Evolutionary conservation across 2,113 vertebrate genomes (phyloP), one percentile per base, ranked within the genome.

Genomic region (Sarotherodon lohbergeri): DNA sequence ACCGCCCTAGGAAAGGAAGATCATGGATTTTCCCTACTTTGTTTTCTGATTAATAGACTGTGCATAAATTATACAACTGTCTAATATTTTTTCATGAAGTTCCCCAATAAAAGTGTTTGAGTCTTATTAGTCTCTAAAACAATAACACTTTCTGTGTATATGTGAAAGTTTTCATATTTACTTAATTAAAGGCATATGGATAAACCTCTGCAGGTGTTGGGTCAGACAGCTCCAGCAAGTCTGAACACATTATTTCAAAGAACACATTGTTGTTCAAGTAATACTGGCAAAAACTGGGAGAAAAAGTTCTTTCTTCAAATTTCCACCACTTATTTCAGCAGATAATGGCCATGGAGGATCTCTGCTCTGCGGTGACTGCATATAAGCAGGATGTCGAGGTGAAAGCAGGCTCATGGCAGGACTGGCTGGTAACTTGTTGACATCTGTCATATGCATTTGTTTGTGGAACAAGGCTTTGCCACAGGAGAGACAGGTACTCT

Each of bases 361-460:
- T 81, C 43, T 9, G 52, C 78, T 85, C 71, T 29, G 55, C 10
- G 7, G 24, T 4, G 36, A 24, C 82, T 86, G 68, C 68, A 46
- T 80, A 50, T 41, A 50, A 59, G 73, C 14, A 13, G 81, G 34
- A 24, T 89, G 89, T 86, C 88, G 48, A 32, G 4, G 36, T 79
- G 76, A 84, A 79, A 79, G 88, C 66, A 73, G 82, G 17, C 61
- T 4, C 63, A 1, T 59, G 24, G 88, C 83, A 50, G 68, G 84
- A 55, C 89, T 85, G 88, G 29, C 14, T 76, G 89, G 55, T 81
- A 85, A 89, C 56, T 56, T 89, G 90, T 87, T 94, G 93, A 93
- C 92, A 94, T 93, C 91, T 95, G 93, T 93, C 92, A 87, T 90
- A 66, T 84, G 89, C 83, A 91, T 92, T 94, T 93, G 86, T 92